Evolutionary conservation across 1,140 invertebrate genomes (phyloP).

Genomic region (Harpegnathos saltator): DNA sequence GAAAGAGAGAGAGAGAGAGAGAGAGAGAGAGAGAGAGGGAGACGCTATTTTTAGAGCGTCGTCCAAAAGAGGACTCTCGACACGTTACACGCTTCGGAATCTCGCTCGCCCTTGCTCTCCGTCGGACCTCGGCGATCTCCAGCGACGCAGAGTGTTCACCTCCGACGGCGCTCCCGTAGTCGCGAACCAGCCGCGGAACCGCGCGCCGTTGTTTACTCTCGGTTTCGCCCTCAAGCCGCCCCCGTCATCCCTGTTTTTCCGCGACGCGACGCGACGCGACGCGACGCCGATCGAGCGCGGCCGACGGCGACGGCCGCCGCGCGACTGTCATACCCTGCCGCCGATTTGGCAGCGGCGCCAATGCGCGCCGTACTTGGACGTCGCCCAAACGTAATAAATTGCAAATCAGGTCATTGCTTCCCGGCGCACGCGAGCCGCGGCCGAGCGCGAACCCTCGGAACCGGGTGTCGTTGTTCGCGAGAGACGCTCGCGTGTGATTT

Average conservation of each 20-base stretch:
- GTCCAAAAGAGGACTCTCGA: too few species aligned
- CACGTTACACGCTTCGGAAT: too few species aligned
- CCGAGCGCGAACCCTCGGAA: not conserved
- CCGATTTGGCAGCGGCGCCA: constrained; percentile 71
- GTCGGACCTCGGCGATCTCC: too few species aligned
- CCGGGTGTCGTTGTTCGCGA: constrained; percentile 29
- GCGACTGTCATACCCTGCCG: constrained; percentile 18
- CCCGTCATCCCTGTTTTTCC: not conserved
- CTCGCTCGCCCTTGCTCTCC: too few species aligned
- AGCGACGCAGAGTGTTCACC: too few species aligned
- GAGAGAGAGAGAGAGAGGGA: too few species aligned
- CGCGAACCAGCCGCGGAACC: too few species aligned
- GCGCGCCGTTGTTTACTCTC: too few species aligned
- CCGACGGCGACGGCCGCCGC: not conserved
- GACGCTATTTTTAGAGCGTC: too few species aligned
- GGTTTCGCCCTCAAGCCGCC: too few species aligned
- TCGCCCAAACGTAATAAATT: constrained; percentile 78
- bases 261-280: not conserved
- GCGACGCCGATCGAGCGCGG: constrained; percentile 13
- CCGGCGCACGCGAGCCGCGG: constrained; percentile 60
- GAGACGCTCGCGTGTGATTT: constrained; percentile 20
- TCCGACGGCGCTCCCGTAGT: too few species aligned
- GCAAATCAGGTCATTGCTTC: constrained; percentile 79
- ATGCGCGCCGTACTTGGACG: constrained; percentile 76
- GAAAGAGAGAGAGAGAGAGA: too few species aligned